Percentiles rank a stretch among this genome's conserved stretches.
phyloP scores from a whole-genome alignment of 1,140 invertebrate genomes.

The Telenomus remus region DNA sequence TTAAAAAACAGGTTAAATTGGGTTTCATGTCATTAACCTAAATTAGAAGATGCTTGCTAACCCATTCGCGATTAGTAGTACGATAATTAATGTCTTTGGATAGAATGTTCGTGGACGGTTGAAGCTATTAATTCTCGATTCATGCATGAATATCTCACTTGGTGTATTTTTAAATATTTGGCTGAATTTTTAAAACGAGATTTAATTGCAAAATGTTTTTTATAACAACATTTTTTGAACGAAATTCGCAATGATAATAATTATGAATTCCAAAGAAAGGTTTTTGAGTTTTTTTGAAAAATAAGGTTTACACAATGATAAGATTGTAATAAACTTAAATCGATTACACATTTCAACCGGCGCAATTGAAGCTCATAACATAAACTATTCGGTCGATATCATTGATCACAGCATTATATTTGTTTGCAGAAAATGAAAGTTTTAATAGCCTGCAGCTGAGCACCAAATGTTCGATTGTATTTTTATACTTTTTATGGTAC shows the following conservation, averaged over 20 bases:
- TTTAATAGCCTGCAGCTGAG: not conserved
- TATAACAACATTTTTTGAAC: no score
- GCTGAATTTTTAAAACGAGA: conserved; percentile 6
- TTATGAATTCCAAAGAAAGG: no score
- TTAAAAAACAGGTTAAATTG: conserved; percentile 24
- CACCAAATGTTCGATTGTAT: no score
- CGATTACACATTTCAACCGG: conserved; percentile 19
- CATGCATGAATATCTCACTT: not conserved
- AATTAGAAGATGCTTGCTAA: conserved; percentile 23
- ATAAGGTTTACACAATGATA: no score
- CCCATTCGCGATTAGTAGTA: conserved; percentile 5
- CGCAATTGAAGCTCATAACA: conserved; percentile 11
- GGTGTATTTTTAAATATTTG: conserved; percentile 1
- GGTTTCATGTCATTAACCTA: conserved; percentile 21
- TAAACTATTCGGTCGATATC: conserved; percentile 13
- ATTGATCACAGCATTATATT: not conserved
- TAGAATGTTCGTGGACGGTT: not conserved
- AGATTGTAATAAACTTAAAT: conserved; percentile 12
- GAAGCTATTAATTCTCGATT: not conserved
- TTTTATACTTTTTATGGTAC: no score
- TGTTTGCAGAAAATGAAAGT: not conserved
- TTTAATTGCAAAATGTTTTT: no score
- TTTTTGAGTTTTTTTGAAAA: no score
- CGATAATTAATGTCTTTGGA: conserved; percentile 1
- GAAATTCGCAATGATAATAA: no score